Evolutionary conservation across 2,797 vertebrate species (phyloP), one percentile per base, ranked within the genome.

Genomic region (Poecilia wingei): DNA sequence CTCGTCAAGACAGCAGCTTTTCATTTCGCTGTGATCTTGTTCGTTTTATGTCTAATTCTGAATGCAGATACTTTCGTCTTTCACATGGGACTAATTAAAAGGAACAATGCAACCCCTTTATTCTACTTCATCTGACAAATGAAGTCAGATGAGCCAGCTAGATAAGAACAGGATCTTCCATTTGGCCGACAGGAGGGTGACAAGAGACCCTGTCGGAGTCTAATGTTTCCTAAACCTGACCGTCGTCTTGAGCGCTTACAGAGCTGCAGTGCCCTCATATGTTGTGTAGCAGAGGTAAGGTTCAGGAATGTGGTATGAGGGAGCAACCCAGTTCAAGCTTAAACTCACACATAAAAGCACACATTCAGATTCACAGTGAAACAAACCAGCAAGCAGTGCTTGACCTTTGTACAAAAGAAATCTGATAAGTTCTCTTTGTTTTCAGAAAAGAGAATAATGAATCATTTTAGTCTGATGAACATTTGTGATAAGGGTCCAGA

Each of bases 381-480:
- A 84, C 61, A 70, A 80, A 88, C 85, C 78, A 87, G 83, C 85
- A 57, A 80, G 55, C 46, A 85, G 72, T 76, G 79, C 82, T 86
- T 88, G 85, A 82, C 79, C 78, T 86, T 72, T 80, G 80, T 71
- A 79, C 61, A 74, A 77, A 86, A 43, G 55, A 70, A 36, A 74
- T 87, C 41, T 72, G 46, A 83, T 76, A 71, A 77, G 84, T 81
- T 79, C 77, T 49, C 66, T 71, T 72, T 46, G 39, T 81, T 83
- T 80, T 86, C 70, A 59, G 55, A 59, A 59, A n/a, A 43, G 22
- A 66, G 13, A 43, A 69, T 69, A 59, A 13, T 10, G 88, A 86
- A 75, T 79, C 68, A 88, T 92, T 87, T 92, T 76, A 83, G 61
- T 89, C 80, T 83, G 80, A 81, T 72, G 76, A 87, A 86, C 39